A percentile compares a stretch with the other conserved stretches of the same genome.
Conservation (phyloP, 2,888 invertebrate species). For the Meandrusa payeni region DNA sequence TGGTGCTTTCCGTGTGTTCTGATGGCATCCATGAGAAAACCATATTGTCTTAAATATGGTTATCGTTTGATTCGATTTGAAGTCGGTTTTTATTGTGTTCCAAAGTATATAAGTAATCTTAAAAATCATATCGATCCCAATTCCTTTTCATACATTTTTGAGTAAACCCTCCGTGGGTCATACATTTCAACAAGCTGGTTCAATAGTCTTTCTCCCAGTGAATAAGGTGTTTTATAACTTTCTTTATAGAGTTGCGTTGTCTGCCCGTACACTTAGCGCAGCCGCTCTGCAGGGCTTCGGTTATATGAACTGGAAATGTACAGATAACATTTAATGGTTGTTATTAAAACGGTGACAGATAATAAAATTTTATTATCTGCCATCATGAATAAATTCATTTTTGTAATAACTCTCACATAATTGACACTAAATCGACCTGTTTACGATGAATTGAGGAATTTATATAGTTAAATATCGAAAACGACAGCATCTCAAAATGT, state of each 20-base stretch:
- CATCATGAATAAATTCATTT: too few species aligned
- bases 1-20: too few species aligned
- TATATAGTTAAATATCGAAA: too few species aligned
- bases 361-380: constrained; percentile 3
- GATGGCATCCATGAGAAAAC: too few species aligned
- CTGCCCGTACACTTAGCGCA: constrained; percentile 41
- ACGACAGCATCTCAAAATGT: too few species aligned
- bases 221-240: constrained; percentile 40
- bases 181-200: constrained; percentile 47
- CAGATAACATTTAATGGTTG: constrained; percentile 11
- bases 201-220: constrained; percentile 44
- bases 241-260: constrained; percentile 34
- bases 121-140: constrained; percentile 12
- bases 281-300: constrained; percentile 45
- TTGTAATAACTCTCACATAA: not conserved
- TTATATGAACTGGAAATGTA: constrained; percentile 40
- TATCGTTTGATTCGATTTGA: too few species aligned
- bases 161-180: constrained; percentile 50
- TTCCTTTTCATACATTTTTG: constrained; percentile 44
- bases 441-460: too few species aligned
- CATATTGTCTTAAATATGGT: too few species aligned
- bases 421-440: too few species aligned
- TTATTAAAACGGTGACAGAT: not conserved
- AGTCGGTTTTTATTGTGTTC: too few species aligned
- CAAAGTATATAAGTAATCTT: not conserved